A percentile compares a stretch with the other conserved stretches of the same genome.
Evolutionary conservation across 2,113 vertebrate genomes (phyloP).

Genomic region (Carettochelys insculpta): DNA sequence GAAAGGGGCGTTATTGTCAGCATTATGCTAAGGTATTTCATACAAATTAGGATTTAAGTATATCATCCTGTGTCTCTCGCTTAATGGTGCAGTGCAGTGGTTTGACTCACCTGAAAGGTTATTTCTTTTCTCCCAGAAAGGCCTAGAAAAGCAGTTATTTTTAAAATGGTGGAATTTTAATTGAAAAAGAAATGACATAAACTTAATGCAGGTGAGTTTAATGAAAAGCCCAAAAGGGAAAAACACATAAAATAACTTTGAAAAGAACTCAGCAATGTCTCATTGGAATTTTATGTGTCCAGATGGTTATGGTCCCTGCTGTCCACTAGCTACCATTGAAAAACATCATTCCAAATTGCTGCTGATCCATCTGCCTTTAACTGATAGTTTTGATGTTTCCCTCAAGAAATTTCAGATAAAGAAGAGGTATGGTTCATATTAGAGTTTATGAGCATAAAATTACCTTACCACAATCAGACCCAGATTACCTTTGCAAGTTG

Average conservation of each 20-base stretch:
- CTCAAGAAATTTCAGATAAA: background rate
- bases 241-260: background rate
- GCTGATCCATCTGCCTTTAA: background rate
- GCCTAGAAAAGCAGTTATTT: background rate
- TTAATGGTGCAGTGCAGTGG: background rate
- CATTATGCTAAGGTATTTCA: background rate
- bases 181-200: background rate
- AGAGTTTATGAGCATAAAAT: constrained; percentile 10
- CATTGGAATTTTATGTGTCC: background rate
- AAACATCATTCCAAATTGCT: background rate
- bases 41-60: background rate
- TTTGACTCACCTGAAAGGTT: background rate
- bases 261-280: background rate
- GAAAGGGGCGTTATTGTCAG: background rate
- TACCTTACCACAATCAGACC: background rate
- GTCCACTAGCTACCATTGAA: background rate
- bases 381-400: background rate
- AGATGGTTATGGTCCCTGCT: background rate
- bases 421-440: background rate
- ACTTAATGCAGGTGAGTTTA: background rate
- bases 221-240: background rate
- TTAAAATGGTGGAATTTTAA: background rate
- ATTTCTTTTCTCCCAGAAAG: background rate
- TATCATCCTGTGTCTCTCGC: background rate
- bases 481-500: background rate